Evolutionary conservation across 1,140 invertebrate genomes (phyloP).

Genomic region (Trichonephila inaurata): DNA sequence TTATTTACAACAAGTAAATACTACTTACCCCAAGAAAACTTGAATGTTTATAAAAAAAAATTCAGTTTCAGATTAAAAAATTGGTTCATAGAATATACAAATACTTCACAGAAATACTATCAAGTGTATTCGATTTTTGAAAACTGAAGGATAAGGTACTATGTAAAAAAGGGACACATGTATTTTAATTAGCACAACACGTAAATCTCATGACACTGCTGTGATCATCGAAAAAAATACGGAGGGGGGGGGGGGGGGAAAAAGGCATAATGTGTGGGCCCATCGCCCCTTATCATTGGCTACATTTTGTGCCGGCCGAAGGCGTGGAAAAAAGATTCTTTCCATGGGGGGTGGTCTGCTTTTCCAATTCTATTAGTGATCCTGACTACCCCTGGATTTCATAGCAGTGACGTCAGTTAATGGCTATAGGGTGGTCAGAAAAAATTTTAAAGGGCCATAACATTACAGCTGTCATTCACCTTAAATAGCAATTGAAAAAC

Average conservation of each 20-base stretch:
- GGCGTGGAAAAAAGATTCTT: conserved; percentile 29
- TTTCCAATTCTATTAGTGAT: conserved; percentile 51
- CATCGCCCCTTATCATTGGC: conserved; percentile 42
- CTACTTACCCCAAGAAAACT: background rate
- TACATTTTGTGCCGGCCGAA: conserved; percentile 27
- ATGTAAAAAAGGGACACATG: background rate
- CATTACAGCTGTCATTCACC: background rate
- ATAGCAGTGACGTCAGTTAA: conserved; percentile 33
- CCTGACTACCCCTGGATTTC: conserved; percentile 2
- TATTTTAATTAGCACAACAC: conserved; percentile 12
- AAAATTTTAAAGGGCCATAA: background rate
- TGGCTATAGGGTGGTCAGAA: background rate
- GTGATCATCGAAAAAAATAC: background rate
- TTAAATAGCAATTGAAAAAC: background rate
- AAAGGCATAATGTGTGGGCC: background rate
- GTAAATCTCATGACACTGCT: conserved; percentile 3
- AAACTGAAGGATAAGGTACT: background rate
- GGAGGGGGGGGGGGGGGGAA: background rate
- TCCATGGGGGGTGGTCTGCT: conserved; percentile 17
- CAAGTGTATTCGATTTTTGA: background rate
- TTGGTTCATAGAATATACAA: too few relatives aligned
- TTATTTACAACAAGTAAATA: background rate
- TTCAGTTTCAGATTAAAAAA: too few relatives aligned
- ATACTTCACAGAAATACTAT: background rate
- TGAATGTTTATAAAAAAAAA: too few relatives aligned